Evolutionary conservation across 2,797 vertebrate genomes (phyloP).

Genomic region (Geotrypetes seraphini): DNA sequence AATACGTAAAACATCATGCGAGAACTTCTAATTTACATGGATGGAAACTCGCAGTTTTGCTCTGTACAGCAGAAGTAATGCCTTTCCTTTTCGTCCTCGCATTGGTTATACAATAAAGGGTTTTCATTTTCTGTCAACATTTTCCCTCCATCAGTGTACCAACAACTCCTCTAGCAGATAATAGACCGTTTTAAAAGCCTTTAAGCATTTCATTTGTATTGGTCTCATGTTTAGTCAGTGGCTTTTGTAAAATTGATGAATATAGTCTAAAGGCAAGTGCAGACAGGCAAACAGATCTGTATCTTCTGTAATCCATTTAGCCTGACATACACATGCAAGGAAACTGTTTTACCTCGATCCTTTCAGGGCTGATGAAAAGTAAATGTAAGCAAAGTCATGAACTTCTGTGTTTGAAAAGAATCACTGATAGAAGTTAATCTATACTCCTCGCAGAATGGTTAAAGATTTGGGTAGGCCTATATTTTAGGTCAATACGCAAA

Average conservation of each 20-base stretch:
- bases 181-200: constrained; percentile 16
- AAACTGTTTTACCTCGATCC: constrained; percentile 38
- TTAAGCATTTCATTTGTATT: constrained; percentile 37
- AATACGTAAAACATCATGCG: constrained; percentile 4
- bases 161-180: constrained; percentile 20
- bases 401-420: constrained; percentile 34
- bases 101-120: constrained; percentile 8
- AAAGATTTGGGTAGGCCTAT: constrained; percentile 20
- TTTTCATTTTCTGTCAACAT: constrained; percentile 26
- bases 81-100: constrained; percentile 16
- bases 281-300: constrained; percentile 62
- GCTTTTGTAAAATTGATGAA: constrained; percentile 60
- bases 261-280: constrained; percentile 64
- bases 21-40: constrained; percentile 3
- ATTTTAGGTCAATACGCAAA: constrained; percentile 23
- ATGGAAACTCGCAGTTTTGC: constrained; percentile 2
- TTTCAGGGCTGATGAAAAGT: constrained; percentile 58
- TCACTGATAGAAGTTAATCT: constrained; percentile 34
- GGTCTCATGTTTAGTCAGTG: constrained; percentile 38
- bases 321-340: constrained; percentile 30
- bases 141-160: constrained; percentile 20
- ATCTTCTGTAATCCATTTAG: constrained; percentile 73
- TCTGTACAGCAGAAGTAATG: constrained; percentile 1
- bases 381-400: constrained; percentile 35
- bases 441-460: constrained; percentile 25